Base-by-base conservation (phyloP, 2,797 vertebrate genomes). In the Moxostoma hubbsi region DNA sequence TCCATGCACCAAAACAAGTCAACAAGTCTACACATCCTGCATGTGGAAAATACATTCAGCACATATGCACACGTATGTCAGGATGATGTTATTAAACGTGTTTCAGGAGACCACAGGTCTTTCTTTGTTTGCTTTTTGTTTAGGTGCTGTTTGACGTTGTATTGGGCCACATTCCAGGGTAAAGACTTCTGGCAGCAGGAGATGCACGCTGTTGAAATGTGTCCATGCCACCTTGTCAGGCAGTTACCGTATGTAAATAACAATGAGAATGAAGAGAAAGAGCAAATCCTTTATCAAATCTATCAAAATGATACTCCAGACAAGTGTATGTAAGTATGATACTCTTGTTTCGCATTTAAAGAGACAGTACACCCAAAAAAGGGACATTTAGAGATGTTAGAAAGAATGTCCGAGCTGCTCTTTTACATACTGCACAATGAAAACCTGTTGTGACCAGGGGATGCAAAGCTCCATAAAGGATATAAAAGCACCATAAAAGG, bases 171-270 rank as follows among this genome's bases (percentile, higher is more conserved):
- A 67, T 86, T 92, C 92, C 91, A 91, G 75, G 11, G 55, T 50
- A 77, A 86, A 85, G 88, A 82, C 86, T 76, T 84, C 77, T 24
- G 24, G 24, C 24, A 24, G 24, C 24, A 24, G 24, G 24, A 24
- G 24, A 89, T 88, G 84, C 87, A 87, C 81, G 82, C 89, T 88
- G 91, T 88, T 84, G 87, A 92, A 91, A 92, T 84, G 86, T 93
- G 90, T 94, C 89, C 83, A 77, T 89, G 87, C 88, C 86, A 82
- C 83, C 88, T 76, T 89, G 92, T 92, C 91, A 91, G 84, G 86
- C 15, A 55, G 72, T 71, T 81, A 84, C 85, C 79, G 79, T 88
- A 79, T 87, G 84, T 88, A 90, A 89, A 92, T 85, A 91, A 87
- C 75, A 16, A 50, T 43, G 59, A 74, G 50, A 59, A 54, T 65